Base-by-base conservation (phyloP, 2,888 invertebrate species). In the Drosophila buzzatii region DNA sequence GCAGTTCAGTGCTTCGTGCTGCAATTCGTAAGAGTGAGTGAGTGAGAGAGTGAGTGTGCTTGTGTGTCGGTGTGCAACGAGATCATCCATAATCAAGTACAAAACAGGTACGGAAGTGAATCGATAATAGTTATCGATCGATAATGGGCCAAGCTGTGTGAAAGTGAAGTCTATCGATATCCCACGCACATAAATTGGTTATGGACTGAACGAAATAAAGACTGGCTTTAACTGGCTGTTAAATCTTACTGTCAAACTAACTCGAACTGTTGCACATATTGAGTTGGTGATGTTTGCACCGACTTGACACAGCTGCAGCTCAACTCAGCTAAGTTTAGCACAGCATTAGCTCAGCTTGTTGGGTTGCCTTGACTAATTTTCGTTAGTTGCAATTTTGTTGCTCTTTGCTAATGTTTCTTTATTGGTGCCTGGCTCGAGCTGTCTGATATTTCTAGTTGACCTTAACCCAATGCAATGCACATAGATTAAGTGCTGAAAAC, bases 401-500 rank as follows among this genome's bases (percentile, higher is more conserved):
- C 76, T 79, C 79, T 76, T 82, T 66, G 74, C 79, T 49, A 81
- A 85, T 82, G 79, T 73, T 80, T 81, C 81, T 81, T 78, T 75
- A 76, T 78, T 82, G 81, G 79, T 76, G 70, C 78, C 81, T 61
- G 72, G 52, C 55, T 64, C 62, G 55, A 53, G 47, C 76, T 72
- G 78, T 76, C 79, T 82, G 78, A 79, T 74, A 83, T 90, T 91
- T 89, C 90, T 90, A 70, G 91, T 91, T 83, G 87, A 87, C 91
- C 91, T 91, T 91, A 91, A 91, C 91, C 91, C 82, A 91, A 90
- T 89, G 91, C 83, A 85, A 81, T 79, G 78, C 76, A 85, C 87
- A 85, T 85, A 87, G 82, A 80, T 87, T 81, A 83, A 87, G 76
- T 79, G 86, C 76, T 85, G 63, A 78, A 80, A 85, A 88, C 81